These are phyloP conservation scores for Leptoteleia sp. DNA, from an alignment of 1,140 invertebrate species.

Conservation along the genomic window DNA sequence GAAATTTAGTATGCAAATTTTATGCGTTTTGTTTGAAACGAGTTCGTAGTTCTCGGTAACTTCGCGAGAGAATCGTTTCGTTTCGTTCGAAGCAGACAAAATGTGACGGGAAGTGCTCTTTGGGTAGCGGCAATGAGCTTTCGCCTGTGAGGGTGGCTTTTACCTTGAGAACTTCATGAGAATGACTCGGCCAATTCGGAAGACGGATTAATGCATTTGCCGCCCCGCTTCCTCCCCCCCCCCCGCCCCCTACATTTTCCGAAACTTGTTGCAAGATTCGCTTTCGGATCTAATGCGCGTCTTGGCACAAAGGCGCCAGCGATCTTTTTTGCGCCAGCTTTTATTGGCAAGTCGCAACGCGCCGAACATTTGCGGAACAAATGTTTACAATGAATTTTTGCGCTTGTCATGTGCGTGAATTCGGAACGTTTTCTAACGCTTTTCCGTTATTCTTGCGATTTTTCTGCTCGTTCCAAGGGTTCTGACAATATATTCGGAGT, in stretches of 20 bases:
- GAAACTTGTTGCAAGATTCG: slow-evolving; percentile 54
- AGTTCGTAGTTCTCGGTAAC: slow-evolving; percentile 52
- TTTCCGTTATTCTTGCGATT: slow-evolving; percentile 57
- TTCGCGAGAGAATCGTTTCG: slow-evolving; percentile 45
- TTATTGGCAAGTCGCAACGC: slow-evolving; percentile 10
- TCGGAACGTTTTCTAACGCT: slow-evolving; percentile 26
- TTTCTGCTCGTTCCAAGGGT: slow-evolving; percentile 48
- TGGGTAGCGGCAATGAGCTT: slow-evolving; percentile 56
- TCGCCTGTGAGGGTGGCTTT: slow-evolving; percentile 52
- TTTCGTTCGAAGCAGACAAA: slow-evolving; percentile 57
- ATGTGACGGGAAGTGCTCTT: slow-evolving; percentile 63
- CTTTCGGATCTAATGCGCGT: slow-evolving; percentile 37
- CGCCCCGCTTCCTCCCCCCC: not conserved
- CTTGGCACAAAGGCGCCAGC: slow-evolving; percentile 7
- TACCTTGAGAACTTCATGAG: slow-evolving; percentile 61
- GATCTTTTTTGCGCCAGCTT: slow-evolving; percentile 27
- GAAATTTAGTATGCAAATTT: slow-evolving; percentile 66
- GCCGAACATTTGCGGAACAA: slow-evolving; percentile 23
- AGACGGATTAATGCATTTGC: slow-evolving; percentile 58
- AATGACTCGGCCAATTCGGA: slow-evolving; percentile 59
- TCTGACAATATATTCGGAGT: slow-evolving; percentile 54
- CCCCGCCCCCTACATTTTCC: slow-evolving; percentile 4
- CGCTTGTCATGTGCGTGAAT: slow-evolving; percentile 30
- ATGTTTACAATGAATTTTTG: slow-evolving; percentile 35
- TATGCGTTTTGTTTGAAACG: slow-evolving; percentile 63